Percentiles rank a stretch among this genome's conserved stretches.
phyloP scores from a whole-genome alignment of 2,797 vertebrate genomes.

The Gobionotothen gibberifrons region DNA sequence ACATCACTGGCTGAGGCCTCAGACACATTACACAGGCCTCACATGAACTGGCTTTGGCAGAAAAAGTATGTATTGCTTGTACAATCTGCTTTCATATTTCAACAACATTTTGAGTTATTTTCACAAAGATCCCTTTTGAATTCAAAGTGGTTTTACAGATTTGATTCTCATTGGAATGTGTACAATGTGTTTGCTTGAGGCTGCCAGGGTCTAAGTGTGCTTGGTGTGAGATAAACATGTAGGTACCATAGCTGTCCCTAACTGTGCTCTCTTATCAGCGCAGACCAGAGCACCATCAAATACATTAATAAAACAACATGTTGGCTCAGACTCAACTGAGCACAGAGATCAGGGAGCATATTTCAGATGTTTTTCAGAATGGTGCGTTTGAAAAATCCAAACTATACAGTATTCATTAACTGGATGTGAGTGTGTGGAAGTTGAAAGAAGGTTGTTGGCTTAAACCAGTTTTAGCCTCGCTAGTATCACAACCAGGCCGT shows the following conservation, averaged over 20 bases:
- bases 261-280: constrained; percentile 61
- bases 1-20: constrained; percentile 55
- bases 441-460: constrained; percentile 50
- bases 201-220: constrained; percentile 41
- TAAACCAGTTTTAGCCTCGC: constrained; percentile 50
- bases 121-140: constrained; percentile 11
- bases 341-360: constrained; percentile 16
- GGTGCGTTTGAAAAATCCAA: constrained; percentile 38
- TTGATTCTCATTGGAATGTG: constrained; percentile 26
- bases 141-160: constrained; percentile 31
- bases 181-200: constrained; percentile 24
- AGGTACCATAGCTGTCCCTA: constrained; percentile 42
- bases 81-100: neutral
- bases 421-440: neutral
- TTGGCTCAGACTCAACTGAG: constrained; percentile 23
- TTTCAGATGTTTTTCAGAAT: constrained; percentile 34
- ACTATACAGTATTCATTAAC: constrained; percentile 8
- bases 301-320: constrained; percentile 39
- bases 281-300: constrained; percentile 56
- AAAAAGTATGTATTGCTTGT: neutral
- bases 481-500: constrained; percentile 61
- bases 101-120: neutral
- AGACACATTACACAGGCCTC: constrained; percentile 35
- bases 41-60: neutral
- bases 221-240: constrained; percentile 57